Evolutionary conservation across 2,888 invertebrate genomes (phyloP), one percentile per base, ranked within the genome.

Genomic region (Heliconius erato): DNA sequence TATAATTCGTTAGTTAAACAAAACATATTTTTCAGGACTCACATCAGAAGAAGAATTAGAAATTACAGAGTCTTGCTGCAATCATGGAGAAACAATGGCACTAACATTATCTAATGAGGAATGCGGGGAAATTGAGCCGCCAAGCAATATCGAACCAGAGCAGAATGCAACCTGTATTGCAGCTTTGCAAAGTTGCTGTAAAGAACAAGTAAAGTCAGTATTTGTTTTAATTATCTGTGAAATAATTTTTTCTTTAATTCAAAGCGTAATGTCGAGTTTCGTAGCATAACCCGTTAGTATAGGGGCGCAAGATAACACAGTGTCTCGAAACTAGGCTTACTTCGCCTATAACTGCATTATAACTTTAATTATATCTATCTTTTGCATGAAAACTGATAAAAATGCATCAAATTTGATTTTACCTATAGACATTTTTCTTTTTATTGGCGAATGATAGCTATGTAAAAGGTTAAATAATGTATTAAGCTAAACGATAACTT

Each of bases 1-100:
- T 3, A 63, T 63, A 63, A 63, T 12, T n/a, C 3, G n/a, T n/a
- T 63, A n/a, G 3, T 32, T 14, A n/a, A 76, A 7, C 28, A 16
- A 65, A n/a, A 19, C 3, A 16, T 59, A 49, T 68, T 12, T 74
- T 69, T 49, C 88, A 93, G 93, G 88, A 5, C 79, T 91, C 9
- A 86, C 90, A 1, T 91, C 93, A 26, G 93, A 92, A 32, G 94
- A 94, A 83, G 86, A 85, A 5, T 40, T 87, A 72, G 91, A 91
- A 35, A 84, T 93, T 23, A 88, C 88, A 67, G 94, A 94, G 0
- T 85, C 86, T 83, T 95, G 95, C 84, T 94, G 95, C 84, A 79
- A 84, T 0, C 89, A 92, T 82, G 94, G 91, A 1, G 90, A 93
- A 81, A 79, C 79, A 4, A 87, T 88, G 26, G 90, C 90, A 0